Percentiles rank a stretch among this genome's conserved stretches.
phyloP scores from a whole-genome alignment of 2,797 vertebrate species.

The Sciurus vulgaris region DNA sequence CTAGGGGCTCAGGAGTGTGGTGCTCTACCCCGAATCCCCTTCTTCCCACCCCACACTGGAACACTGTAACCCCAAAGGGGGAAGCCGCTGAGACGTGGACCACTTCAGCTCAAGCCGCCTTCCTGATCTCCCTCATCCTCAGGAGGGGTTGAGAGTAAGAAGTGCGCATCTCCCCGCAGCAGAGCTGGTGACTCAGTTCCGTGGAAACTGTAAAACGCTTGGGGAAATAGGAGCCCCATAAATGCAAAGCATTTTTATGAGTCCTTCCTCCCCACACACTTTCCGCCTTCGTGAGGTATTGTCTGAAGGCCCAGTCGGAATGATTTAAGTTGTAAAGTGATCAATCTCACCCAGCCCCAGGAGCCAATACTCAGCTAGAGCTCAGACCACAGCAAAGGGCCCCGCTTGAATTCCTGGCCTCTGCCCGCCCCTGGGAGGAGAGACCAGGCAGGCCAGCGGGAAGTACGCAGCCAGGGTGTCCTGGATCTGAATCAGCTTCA shows the following conservation, averaged over 20 bases:
- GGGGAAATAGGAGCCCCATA: slow-evolving; percentile 49
- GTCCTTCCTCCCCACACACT: background rate
- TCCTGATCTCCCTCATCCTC: background rate
- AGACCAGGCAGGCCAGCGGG: background rate
- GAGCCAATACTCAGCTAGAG: background rate
- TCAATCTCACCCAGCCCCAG: background rate
- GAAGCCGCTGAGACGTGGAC: background rate
- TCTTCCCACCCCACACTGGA: background rate
- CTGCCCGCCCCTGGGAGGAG: background rate
- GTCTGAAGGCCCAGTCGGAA: slow-evolving; percentile 5
- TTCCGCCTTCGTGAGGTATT: background rate
- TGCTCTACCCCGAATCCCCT: rapidly evolving
- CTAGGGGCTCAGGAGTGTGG: background rate
- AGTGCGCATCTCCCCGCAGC: background rate
- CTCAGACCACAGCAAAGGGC: background rate
- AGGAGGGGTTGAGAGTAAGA: background rate
- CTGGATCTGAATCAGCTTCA: background rate
- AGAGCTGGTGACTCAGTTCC: background rate
- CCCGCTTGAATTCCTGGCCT: background rate
- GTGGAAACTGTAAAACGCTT: slow-evolving; percentile 26
- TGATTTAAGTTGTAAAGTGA: slow-evolving; percentile 23
- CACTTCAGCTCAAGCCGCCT: background rate
- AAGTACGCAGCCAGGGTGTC: background rate
- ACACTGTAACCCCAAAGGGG: background rate
- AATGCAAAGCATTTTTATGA: slow-evolving; percentile 42